Percentiles rank a stretch among this genome's conserved stretches.
Conservation (phyloP, 64 coral and sea anemone species). For the Hydrozoanthus tunicans region DNA sequence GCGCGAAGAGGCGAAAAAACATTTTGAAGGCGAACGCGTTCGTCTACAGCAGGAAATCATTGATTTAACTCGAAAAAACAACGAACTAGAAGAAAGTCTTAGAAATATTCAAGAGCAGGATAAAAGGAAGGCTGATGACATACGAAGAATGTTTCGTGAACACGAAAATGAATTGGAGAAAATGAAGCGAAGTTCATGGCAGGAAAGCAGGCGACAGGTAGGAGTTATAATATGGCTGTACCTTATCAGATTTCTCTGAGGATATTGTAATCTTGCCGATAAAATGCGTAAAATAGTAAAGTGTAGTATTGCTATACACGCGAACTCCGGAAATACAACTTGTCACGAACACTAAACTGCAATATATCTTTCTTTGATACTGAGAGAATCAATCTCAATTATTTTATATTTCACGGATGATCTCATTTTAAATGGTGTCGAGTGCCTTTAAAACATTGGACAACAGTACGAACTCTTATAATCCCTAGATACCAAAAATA, state of each 20-base stretch:
- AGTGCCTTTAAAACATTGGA: not conserved
- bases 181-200: slow-evolving; percentile 99
- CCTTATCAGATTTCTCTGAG: too few relatives aligned
- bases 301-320: not conserved
- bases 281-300: slow-evolving; percentile 1
- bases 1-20: slow-evolving; percentile 74
- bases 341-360: too few relatives aligned
- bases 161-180: slow-evolving; percentile 91
- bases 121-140: slow-evolving; percentile 95
- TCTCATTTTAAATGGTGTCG: not conserved
- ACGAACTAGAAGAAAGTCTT: slow-evolving; percentile 75
- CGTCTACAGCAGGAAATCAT: slow-evolving; percentile 79
- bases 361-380: too few relatives aligned
- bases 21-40: slow-evolving; percentile 77
- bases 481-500: too few relatives aligned
- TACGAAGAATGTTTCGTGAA: slow-evolving; percentile 92
- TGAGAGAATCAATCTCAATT: too few relatives aligned
- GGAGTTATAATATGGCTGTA: not conserved
- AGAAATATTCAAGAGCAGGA: slow-evolving; percentile 91
- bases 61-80: slow-evolving; percentile 76
- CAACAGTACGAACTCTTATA: too few relatives aligned
- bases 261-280: not conserved
- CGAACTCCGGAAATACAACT: slow-evolving; percentile 1
- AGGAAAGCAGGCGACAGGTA: slow-evolving; percentile 94
- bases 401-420: not conserved